These are phyloP conservation scores for Zaprionus ghesquierei DNA, from an alignment of 1,140 invertebrate species.

Conservation along the genomic window DNA sequence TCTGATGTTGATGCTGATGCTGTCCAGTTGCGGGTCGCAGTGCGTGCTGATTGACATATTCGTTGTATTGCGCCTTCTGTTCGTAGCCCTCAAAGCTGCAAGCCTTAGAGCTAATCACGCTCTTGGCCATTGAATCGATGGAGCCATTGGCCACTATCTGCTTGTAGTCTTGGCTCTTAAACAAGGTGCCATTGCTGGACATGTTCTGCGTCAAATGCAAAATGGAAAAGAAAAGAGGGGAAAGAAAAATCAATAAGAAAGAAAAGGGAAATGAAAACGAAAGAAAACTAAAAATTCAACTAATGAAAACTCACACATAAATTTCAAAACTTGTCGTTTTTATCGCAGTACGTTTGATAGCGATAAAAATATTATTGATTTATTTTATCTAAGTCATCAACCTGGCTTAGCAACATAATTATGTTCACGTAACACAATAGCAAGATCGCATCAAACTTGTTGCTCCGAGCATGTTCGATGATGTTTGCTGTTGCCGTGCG, in stretches of 20 bases:
- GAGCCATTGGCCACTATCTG: conserved; percentile 92
- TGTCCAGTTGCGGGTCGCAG: conserved; percentile 39
- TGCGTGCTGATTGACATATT: conserved; percentile 77
- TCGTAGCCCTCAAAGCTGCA: conserved; percentile 78
- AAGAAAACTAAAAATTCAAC: conserved; percentile 28
- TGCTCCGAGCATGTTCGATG: no score
- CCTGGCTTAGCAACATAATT: no score
- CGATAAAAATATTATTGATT: no score
- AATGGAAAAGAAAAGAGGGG: conserved; percentile 31
- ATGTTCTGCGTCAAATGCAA: conserved; percentile 84
- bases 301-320: conserved; percentile 78
- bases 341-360: no score
- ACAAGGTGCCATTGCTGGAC: conserved; percentile 89
- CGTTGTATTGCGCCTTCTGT: conserved; percentile 79
- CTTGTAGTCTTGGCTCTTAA: conserved; percentile 89
- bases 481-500: no score
- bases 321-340: no score
- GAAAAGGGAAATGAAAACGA: not conserved
- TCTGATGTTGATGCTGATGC: conserved; percentile 34
- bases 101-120: conserved; percentile 86
- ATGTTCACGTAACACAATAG: no score
- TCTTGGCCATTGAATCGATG: conserved; percentile 94
- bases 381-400: no score
- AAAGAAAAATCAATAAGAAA: no score
- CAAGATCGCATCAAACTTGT: no score